phyloP scores from a whole-genome alignment of 2,113 vertebrate genomes.

The Parus major region DNA sequence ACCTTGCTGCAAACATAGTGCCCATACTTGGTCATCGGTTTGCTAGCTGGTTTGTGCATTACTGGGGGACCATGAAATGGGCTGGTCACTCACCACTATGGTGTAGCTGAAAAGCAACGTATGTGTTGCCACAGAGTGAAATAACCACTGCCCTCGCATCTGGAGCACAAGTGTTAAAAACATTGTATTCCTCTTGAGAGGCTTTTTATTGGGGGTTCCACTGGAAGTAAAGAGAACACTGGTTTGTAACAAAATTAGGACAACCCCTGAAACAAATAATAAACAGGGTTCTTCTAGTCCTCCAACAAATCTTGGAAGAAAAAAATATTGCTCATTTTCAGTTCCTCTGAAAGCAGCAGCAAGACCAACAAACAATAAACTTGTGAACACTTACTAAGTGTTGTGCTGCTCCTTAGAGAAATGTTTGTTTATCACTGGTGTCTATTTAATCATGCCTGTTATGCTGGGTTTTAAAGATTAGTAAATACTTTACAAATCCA shows the following conservation, averaged over 20 bases:
- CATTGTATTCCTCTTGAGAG: background rate
- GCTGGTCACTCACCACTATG: background rate
- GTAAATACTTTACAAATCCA: slow-evolving; percentile 50
- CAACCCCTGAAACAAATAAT: background rate
- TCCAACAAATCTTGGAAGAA: background rate
- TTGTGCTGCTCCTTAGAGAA: background rate
- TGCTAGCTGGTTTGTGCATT: background rate
- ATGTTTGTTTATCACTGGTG: background rate
- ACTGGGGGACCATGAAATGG: background rate
- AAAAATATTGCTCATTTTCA: background rate
- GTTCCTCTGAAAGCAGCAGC: background rate
- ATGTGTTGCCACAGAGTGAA: background rate
- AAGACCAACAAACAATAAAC: background rate
- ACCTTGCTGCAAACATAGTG: background rate
- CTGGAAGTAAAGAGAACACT: background rate
- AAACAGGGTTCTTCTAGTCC: background rate
- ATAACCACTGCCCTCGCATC: background rate
- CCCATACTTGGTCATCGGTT: background rate
- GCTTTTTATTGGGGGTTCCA: background rate
- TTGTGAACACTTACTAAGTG: background rate
- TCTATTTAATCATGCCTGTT: slow-evolving; percentile 52
- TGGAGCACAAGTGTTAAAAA: background rate
- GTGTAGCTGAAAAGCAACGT: background rate
- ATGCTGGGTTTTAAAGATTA: slow-evolving; percentile 32
- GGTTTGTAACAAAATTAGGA: background rate